Evolutionary conservation across 2,797 vertebrate genomes (phyloP).

Genomic region (Acrossocheilus wenchowensis): DNA sequence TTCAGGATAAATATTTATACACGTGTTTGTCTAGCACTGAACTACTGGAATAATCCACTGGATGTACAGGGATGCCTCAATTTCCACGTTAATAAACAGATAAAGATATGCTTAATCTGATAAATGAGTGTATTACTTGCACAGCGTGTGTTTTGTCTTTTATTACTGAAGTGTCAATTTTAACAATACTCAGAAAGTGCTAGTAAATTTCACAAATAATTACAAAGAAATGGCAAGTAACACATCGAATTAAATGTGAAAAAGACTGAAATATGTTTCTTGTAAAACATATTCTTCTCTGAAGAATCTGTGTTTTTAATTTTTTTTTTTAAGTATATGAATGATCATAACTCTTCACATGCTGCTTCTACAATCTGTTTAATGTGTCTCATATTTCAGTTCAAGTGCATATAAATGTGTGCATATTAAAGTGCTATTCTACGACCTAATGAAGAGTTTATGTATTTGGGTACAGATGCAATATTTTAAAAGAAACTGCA

Average conservation of each 20-base stretch:
- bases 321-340: not conserved
- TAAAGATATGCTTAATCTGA: not conserved
- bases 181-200: not conserved
- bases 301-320: not conserved
- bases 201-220: not conserved
- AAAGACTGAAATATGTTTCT: not conserved
- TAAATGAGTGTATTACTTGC: not conserved
- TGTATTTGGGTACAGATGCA: not conserved
- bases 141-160: not conserved
- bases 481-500: not conserved
- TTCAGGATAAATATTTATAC: not conserved
- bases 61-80: not conserved
- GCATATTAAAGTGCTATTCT: not conserved
- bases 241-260: not conserved
- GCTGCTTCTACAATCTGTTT: not conserved
- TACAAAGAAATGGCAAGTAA: not conserved
- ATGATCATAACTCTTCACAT: not conserved
- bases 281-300: not conserved
- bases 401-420: not conserved
- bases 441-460: not conserved
- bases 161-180: not conserved
- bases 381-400: not conserved
- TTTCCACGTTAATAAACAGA: not conserved
- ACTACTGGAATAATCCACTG: slow-evolving; percentile 12
- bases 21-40: not conserved